Percentiles rank a stretch among this genome's conserved stretches.
phyloP scores from a whole-genome alignment of 2,888 invertebrate species.

The Aphidius colemani region DNA sequence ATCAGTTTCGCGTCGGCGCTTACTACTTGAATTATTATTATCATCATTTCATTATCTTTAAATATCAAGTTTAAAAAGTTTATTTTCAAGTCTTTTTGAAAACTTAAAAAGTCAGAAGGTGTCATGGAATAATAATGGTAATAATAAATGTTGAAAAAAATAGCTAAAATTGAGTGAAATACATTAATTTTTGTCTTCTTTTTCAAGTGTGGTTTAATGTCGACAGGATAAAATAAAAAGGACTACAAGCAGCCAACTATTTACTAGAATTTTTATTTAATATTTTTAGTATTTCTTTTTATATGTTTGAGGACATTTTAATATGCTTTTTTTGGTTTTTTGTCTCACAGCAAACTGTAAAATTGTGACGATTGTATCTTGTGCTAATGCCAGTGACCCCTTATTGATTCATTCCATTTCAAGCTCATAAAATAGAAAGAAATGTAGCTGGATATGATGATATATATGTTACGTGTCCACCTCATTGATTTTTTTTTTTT shows the following conservation, averaged over 20 bases:
- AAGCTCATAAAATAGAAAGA: slow-evolving; percentile 16
- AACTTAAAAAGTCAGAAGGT: slow-evolving; percentile 8
- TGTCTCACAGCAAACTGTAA: slow-evolving; percentile 39
- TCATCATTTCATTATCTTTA: too few species aligned
- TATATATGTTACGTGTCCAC: slow-evolving; percentile 15
- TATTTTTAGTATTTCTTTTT: too few species aligned
- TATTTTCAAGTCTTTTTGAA: too few species aligned
- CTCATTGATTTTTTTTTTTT: slow-evolving; percentile 1
- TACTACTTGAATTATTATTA: too few species aligned
- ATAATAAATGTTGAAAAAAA: neutral
- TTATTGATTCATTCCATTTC: slow-evolving; percentile 53
- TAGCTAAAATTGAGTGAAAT: neutral
- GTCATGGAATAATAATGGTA: neutral
- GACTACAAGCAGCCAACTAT: neutral
- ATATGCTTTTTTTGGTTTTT: slow-evolving; percentile 16
- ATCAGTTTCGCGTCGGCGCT: slow-evolving; percentile 26
- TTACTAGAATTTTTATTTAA: too few species aligned
- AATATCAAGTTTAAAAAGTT: too few species aligned
- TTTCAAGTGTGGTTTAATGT: too few species aligned
- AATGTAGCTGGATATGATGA: too few species aligned
- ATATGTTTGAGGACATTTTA: neutral
- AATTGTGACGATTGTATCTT: slow-evolving; percentile 57
- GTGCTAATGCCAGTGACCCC: slow-evolving; percentile 57
- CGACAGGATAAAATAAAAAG: too few species aligned
- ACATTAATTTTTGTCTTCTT: too few species aligned